Evolutionary conservation across 2,797 vertebrate species (phyloP).

Genomic region (Nasua narica): DNA sequence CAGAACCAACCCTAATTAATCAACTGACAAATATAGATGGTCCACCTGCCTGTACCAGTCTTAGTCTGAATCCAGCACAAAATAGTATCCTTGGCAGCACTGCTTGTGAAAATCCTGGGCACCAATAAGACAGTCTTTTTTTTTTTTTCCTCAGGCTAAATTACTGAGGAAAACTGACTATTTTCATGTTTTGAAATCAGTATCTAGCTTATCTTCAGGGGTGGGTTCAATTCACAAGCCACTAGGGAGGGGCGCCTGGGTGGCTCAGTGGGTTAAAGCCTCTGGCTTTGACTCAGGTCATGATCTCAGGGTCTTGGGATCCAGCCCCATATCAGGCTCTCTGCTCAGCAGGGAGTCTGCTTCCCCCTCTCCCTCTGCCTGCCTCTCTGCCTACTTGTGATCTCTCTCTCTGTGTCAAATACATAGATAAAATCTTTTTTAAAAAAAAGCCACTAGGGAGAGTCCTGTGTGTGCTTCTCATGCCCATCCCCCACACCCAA

Average conservation of each 20-base stretch:
- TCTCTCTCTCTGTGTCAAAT: too few relatives aligned
- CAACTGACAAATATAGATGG: conserved; percentile 64
- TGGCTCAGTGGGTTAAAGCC: too few relatives aligned
- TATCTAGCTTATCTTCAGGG: background rate
- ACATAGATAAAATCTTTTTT: too few relatives aligned
- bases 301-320: too few relatives aligned
- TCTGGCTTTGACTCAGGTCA: too few relatives aligned
- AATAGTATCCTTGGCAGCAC: background rate
- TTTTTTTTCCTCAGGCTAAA: background rate
- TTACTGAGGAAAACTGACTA: background rate
- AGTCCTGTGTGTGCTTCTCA: background rate
- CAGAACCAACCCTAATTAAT: conserved; percentile 72
- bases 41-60: conserved; percentile 50
- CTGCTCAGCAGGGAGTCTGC: too few relatives aligned
- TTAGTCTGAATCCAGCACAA: background rate
- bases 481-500: background rate
- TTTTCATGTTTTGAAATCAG: background rate
- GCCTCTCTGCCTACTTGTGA: too few relatives aligned
- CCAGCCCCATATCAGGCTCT: too few relatives aligned
- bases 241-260: background rate
- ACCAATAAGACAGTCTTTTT: background rate
- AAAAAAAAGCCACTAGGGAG: background rate
- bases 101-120: conserved; percentile 31
- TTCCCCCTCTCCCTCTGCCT: too few relatives aligned
- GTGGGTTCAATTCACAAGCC: background rate